These are phyloP conservation scores for Chrysolina americana DNA, from an alignment of 2,888 invertebrate genomes.

Conservation along the genomic window DNA sequence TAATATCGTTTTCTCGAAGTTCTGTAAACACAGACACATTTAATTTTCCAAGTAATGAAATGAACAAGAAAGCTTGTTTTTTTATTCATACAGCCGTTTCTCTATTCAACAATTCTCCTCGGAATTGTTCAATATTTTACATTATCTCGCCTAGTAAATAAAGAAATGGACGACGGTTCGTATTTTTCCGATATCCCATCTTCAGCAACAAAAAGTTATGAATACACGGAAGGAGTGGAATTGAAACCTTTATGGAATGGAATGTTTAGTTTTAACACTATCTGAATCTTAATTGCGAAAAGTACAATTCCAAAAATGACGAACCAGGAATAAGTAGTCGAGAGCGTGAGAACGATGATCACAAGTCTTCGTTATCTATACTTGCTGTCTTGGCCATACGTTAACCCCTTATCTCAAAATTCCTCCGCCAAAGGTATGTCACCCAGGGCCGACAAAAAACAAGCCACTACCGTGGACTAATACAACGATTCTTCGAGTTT, in stretches of 20 bases:
- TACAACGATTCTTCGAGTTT: conserved; percentile 58
- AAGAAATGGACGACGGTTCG: background rate
- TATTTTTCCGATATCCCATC: conserved; percentile 4
- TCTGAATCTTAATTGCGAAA: conserved; percentile 65
- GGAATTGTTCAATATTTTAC: background rate
- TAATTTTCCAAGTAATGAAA: no score
- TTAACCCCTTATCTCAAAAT: conserved; percentile 68
- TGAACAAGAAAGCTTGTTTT: background rate
- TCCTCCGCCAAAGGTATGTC: conserved; percentile 67
- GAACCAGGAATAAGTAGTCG: conserved; percentile 59
- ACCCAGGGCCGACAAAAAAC: conserved; percentile 66
- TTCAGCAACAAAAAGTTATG: conserved; percentile 17
- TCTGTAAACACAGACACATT: no score
- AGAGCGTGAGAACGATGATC: conserved; percentile 67
- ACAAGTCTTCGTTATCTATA: conserved; percentile 63
- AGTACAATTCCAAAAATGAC: conserved; percentile 62
- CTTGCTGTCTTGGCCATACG: conserved; percentile 66
- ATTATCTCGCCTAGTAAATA: background rate
- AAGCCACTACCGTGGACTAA: conserved; percentile 65
- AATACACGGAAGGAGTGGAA: conserved; percentile 40
- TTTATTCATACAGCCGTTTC: background rate
- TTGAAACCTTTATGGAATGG: conserved; percentile 56
- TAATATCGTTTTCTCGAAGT: no score
- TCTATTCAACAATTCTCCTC: background rate
- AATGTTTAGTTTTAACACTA: conserved; percentile 61